Conservation (phyloP, 2,888 invertebrate species). For the Diaprepes abbreviatus region DNA sequence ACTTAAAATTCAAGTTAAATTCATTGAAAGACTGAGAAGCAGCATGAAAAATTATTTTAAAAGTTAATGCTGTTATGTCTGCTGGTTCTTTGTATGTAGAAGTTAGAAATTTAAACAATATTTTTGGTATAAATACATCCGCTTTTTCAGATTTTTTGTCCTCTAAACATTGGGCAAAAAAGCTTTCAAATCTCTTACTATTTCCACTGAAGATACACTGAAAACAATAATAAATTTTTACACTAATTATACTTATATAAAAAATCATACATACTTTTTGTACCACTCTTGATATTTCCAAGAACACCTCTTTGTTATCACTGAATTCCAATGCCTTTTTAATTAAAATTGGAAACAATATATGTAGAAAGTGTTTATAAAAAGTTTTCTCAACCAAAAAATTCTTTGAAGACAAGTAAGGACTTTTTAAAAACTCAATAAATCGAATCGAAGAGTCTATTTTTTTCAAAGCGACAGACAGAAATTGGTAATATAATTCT, state of each 20-base stretch:
- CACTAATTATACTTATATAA: not conserved
- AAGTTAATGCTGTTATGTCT: constrained; percentile 44
- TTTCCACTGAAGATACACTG: constrained; percentile 58
- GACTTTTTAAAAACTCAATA: constrained; percentile 49
- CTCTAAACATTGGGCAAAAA: constrained; percentile 53
- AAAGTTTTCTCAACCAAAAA: constrained; percentile 42
- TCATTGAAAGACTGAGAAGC: constrained; percentile 55
- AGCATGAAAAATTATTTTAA: constrained; percentile 59
- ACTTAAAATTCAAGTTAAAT: constrained; percentile 56
- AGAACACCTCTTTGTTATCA: constrained; percentile 44
- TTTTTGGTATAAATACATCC: constrained; percentile 45
- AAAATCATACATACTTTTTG: constrained; percentile 52
- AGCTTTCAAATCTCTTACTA: constrained; percentile 51
- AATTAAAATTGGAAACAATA: constrained; percentile 43
- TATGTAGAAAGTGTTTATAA: constrained; percentile 50
- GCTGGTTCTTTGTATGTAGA: not conserved
- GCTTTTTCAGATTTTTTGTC: constrained; percentile 26
- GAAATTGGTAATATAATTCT: constrained; percentile 55
- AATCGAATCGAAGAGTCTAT: constrained; percentile 40
- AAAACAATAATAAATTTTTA: constrained; percentile 48
- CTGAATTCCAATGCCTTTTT: constrained; percentile 46
- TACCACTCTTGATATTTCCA: constrained; percentile 48
- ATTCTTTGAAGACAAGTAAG: constrained; percentile 52
- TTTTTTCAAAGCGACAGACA: constrained; percentile 51
- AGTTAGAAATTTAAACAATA: constrained; percentile 54